phyloP scores from a whole-genome alignment of 1,140 invertebrate species.

The Anoplophora glabripennis region DNA sequence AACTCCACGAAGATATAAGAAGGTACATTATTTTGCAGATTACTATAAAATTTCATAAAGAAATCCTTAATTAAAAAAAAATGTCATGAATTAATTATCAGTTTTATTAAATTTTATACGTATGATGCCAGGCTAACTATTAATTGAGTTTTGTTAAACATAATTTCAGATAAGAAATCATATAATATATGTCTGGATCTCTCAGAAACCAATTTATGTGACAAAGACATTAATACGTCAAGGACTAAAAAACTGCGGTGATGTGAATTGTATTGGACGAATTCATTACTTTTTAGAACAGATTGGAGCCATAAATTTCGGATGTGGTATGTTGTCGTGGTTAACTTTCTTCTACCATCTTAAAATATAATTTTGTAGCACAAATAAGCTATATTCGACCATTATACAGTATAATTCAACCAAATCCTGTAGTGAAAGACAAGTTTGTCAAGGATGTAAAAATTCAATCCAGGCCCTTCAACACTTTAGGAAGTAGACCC shows the following conservation, averaged over 20 bases:
- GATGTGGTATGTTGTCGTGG: conserved; percentile 53
- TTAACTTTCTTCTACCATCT: conserved; percentile 11
- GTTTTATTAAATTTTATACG: too few species aligned
- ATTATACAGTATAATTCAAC: conserved; percentile 37
- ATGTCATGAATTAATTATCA: too few species aligned
- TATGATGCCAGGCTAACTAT: too few species aligned
- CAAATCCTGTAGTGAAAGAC: background rate
- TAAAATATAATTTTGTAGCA: conserved; percentile 37
- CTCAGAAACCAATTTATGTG: conserved; percentile 57
- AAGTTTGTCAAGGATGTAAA: background rate
- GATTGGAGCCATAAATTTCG: conserved; percentile 65
- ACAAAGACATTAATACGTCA: conserved; percentile 59
- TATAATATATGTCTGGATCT: conserved; percentile 58
- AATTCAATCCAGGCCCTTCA: background rate
- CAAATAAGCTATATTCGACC: conserved; percentile 48
- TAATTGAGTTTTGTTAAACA: conserved; percentile 11
- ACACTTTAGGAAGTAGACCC: conserved; percentile 17
- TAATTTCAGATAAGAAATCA: conserved; percentile 57
- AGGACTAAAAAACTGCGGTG: conserved; percentile 62
- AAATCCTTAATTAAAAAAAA: too few species aligned
- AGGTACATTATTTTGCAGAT: conserved; percentile 39
- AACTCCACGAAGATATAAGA: conserved; percentile 59
- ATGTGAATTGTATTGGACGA: conserved; percentile 62
- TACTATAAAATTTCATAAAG: background rate
- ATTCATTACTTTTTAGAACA: conserved; percentile 63